Evolutionary conservation across 1,140 invertebrate genomes (phyloP), one percentile per base, ranked within the genome.

Genomic region (Zaprionus africanus): DNA sequence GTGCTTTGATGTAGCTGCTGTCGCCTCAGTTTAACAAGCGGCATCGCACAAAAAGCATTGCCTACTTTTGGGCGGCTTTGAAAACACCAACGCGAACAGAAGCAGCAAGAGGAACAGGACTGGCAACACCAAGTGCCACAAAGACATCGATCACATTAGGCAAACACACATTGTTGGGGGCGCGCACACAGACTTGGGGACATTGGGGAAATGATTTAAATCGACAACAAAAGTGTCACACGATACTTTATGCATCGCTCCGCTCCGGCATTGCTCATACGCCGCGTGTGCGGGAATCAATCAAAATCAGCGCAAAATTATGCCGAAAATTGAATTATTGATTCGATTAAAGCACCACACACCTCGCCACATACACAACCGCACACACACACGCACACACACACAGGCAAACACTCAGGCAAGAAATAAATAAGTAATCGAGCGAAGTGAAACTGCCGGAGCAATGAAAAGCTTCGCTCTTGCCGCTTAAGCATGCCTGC

Each of bases 281-380:
- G 68, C 56, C 68, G 41, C 62, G n/a, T 65, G 46, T 51, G 19
- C 12, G 46, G 9, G 65, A 83, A 87, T 87, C 84, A 83, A 87
- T 88, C 83, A 88, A 87, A 87, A 87, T 87, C 82, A 87, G 78
- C 73, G 83, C 67, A 70, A 56, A 71, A 79, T 73, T 81, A 81
- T 85, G 68, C 71, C 81, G 53, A 71, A 81, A 88, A 88, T 88
- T 88, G 85, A 88, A 90, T 88, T 84, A 88, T 88, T 87, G 84
- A 88, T 88, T 81, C 74, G 62, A 79, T 77, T 77, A 67, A 73
- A 77, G 63, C 63, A 2, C 46, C 2, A 26, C 22, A n/a, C 49
- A 70, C 53, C 73, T 66, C 65, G 41, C 43, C 43, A 71, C 67
- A 64, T 60, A 31, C 41, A 67, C 43, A 26, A 2, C 46, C 2